Evolutionary conservation across 2,113 vertebrate species (phyloP).

Genomic region (Erythrocercus mccallii): DNA sequence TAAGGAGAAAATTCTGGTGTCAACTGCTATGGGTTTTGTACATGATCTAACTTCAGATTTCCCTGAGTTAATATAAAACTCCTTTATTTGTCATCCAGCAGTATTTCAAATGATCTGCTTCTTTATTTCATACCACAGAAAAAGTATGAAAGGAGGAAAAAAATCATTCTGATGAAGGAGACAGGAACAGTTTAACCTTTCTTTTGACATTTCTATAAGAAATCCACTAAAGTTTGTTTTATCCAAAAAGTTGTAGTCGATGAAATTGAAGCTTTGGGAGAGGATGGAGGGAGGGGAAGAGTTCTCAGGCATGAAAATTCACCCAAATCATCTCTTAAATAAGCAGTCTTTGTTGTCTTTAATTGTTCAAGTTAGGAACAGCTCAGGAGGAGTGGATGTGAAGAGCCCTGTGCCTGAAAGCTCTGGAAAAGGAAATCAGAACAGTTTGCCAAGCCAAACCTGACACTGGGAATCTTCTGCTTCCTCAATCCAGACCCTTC

Average conservation of each 20-base stretch:
- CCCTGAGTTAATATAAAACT: not conserved
- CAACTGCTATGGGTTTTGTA: not conserved
- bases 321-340: not conserved
- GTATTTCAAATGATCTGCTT: not conserved
- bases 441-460: not conserved
- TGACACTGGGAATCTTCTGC: not conserved
- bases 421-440: not conserved
- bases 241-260: not conserved
- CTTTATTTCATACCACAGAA: not conserved
- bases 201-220: slow-evolving; percentile 1
- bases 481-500: not conserved
- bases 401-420: not conserved
- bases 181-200: slow-evolving; percentile 11
- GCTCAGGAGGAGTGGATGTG: too few relatives aligned
- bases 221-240: not conserved
- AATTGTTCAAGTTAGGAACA: not conserved
- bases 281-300: not conserved
- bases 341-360: not conserved
- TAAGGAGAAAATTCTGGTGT: not conserved
- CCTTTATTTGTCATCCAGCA: not conserved
- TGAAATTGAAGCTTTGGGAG: not conserved
- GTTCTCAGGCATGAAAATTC: not conserved
- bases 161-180: slow-evolving; percentile 23
- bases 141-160: not conserved
- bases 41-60: not conserved